Percentiles rank a stretch among this genome's conserved stretches.
phyloP scores from a whole-genome alignment of 64 coral and sea anemone genomes.

The Montipora foliosa region DNA sequence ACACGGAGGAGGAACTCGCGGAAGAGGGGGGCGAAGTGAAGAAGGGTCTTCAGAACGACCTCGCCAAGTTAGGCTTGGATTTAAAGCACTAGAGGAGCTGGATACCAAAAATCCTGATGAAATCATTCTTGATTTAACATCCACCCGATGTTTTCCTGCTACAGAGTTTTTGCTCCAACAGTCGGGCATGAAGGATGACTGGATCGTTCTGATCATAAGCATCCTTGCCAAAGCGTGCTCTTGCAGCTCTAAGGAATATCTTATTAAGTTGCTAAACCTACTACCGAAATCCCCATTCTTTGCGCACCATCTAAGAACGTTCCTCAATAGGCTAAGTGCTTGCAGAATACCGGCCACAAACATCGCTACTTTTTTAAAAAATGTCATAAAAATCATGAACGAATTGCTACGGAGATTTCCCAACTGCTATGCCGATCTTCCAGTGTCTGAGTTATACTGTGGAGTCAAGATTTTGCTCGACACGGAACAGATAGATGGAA shows the following conservation, averaged over 20 bases:
- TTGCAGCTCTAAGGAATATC: conserved; percentile 23
- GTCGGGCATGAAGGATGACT: conserved; percentile 26
- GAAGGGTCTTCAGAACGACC: not conserved
- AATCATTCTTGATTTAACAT: conserved; percentile 67
- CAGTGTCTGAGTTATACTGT: not conserved
- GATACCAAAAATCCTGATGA: conserved; percentile 56
- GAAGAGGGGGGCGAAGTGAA: not conserved
- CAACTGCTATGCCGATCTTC: conserved; percentile 38
- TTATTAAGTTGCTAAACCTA: conserved; percentile 33
- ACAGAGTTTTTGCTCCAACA: conserved; percentile 17
- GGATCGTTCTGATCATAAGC: conserved; percentile 22
- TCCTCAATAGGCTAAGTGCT: conserved; percentile 29
- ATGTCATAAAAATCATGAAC: conserved; percentile 33
- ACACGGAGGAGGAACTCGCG: not conserved
- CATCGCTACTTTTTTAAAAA: not conserved
- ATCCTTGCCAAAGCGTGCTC: conserved; percentile 28
- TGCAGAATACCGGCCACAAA: not conserved
- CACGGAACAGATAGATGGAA: not conserved
- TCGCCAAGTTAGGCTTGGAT: conserved; percentile 31
- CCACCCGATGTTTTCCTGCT: conserved; percentile 60
- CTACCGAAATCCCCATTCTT: conserved; percentile 39
- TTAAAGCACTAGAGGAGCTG: conserved; percentile 30
- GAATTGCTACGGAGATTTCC: conserved; percentile 43
- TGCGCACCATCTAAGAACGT: not conserved
- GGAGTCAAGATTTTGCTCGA: not conserved